phyloP scores from a whole-genome alignment of 2,113 vertebrate species.

The Oriolus oriolus region DNA sequence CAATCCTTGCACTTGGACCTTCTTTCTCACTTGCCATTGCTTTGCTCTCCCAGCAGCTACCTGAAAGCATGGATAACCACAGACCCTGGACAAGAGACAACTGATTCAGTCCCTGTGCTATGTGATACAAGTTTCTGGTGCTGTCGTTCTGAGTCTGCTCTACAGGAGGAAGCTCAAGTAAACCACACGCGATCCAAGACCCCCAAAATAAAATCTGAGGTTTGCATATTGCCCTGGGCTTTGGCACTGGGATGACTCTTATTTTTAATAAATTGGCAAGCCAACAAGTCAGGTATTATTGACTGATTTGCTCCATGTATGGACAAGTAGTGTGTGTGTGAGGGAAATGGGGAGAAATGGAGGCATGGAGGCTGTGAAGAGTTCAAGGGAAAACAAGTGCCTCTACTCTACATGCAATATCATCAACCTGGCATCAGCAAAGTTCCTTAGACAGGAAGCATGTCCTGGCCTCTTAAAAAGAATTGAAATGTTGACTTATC shows the following conservation, averaged over 20 bases:
- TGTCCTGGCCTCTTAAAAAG: background rate
- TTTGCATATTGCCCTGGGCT: background rate
- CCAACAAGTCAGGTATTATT: background rate
- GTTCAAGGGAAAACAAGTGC: background rate
- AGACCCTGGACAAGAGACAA: background rate
- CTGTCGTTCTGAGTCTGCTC: background rate
- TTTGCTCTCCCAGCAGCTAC: background rate
- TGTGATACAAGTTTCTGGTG: background rate
- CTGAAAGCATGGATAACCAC: background rate
- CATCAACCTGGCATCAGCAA: background rate
- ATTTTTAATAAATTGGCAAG: background rate
- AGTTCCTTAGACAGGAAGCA: background rate
- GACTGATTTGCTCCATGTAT: background rate
- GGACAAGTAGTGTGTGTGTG: background rate
- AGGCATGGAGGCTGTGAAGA: background rate
- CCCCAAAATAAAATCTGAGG: background rate
- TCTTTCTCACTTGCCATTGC: background rate
- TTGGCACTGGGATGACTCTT: background rate
- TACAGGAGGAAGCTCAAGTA: background rate
- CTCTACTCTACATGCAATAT: accelerated
- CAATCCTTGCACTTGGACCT: background rate
- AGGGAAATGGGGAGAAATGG: background rate
- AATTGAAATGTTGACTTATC: background rate
- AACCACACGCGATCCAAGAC: background rate
- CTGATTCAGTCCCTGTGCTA: background rate